Base-by-base conservation (phyloP, 2,113 vertebrate genomes). In the Ochotona curzoniae region DNA sequence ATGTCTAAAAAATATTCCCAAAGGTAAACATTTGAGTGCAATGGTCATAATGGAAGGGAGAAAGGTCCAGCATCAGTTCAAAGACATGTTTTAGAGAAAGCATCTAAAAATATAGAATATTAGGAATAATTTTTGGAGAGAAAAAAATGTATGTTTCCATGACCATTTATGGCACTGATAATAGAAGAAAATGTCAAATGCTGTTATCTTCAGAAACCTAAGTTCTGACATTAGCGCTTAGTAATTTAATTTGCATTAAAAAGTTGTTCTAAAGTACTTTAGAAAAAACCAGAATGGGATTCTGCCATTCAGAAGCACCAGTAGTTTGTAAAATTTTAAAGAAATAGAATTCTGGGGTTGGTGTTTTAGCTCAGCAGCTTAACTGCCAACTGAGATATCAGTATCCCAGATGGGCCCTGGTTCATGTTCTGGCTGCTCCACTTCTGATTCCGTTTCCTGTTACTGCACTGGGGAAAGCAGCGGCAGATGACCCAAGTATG, bases 271-370 rank as follows among this genome's bases (percentile, higher is more conserved):
- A 78, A 63, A 8, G 30, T 1, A 85, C 20, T 60, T 87, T 32
- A 5, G 12, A 76, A 51, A 3, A 11, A 12, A 8, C 85, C 28
- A 30, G 8, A 67, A 60, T 4, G 8, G 8, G 25, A 92, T 23
- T 87, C 63, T 49, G 71, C 17, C 54, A 91, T 1, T 11, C 90
- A 13, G 15, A 91, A 87, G 91, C 7, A 93, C 18, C 44, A 81
- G 63, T 57, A 92, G 90, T 25, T 95, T 54, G 85, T 82, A 69
- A 38, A 69, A 47, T 74, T 85, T 64, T 87, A 91, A 90, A 85
- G 71, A 83, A 84, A 93, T 1, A 83, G 5, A 87, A 32, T 20
- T 71, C 8, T 28, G 14, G 18, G 54, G 54, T 18, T 57, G 54
- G 54, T 57, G 54, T 6, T 57, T 14, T 57, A 18, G 54, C 54